These are phyloP conservation scores for Pseudois nayaur DNA, from an alignment of 2,113 vertebrate species.

Conservation along the genomic window DNA sequence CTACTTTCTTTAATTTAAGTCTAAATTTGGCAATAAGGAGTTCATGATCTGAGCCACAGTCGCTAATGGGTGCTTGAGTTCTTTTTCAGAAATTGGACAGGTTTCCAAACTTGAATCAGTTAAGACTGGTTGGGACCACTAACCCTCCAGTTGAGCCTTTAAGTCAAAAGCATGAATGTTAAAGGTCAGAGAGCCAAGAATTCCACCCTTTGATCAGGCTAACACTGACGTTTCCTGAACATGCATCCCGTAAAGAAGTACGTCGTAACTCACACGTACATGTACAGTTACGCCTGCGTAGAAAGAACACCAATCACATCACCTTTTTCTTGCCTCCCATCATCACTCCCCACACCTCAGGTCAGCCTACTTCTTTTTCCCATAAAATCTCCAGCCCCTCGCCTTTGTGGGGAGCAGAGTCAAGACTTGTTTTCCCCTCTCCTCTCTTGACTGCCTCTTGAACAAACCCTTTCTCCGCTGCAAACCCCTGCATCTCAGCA, in stretches of 20 bases:
- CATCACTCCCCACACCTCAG: not conserved
- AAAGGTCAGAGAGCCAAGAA: not conserved
- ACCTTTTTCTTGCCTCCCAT: not conserved
- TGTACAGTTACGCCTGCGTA: not conserved
- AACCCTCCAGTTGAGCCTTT: not conserved
- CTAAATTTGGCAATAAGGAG: no score
- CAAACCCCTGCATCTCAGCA: not conserved
- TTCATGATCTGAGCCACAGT: no score
- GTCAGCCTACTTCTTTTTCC: not conserved
- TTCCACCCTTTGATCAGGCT: not conserved
- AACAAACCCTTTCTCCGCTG: not conserved
- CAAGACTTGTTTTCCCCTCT: not conserved
- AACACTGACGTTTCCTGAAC: not conserved
- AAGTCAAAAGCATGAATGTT: not conserved
- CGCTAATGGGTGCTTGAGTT: not conserved
- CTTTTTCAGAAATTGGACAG: not conserved
- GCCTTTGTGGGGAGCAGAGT: not conserved
- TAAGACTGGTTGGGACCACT: not conserved
- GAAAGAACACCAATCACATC: not conserved
- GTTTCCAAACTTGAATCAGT: not conserved
- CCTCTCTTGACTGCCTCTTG: not conserved
- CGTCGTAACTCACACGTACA: fast-evolving
- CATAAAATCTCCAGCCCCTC: not conserved
- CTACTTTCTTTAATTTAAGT: no score
- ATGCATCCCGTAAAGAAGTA: not conserved